Base-by-base conservation (phyloP, 2,113 vertebrate genomes). In the Edolisoma coerulescens region DNA sequence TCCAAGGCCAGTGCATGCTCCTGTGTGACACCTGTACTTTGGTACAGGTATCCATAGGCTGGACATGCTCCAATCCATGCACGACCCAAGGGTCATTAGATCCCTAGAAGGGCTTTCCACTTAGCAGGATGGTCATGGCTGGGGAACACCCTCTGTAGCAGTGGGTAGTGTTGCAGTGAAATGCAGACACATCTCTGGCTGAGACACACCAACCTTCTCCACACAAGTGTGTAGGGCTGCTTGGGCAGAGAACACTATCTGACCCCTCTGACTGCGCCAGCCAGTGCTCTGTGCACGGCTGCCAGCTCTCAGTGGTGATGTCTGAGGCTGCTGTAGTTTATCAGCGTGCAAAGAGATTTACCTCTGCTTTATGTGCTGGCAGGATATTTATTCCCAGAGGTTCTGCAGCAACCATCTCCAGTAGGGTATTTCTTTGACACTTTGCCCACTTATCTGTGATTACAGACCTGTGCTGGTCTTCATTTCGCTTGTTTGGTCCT, bases 361-460 rank as follows among this genome's bases (percentile, higher is more conserved):
- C 75, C 59, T 41, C 84, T 69, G 71, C 85, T 90, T 77, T 81
- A 17, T 56, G 45, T 47, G 83, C 79, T 91, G 92, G 79, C 68
- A 90, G 61, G 56, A 37, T 68, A 56, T 41, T 87, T 22, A 41
- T 63, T 57, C 52, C 32, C 69, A 28, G 39, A 87, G 41, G 52
- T 67, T 75, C 60, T 45, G 23, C 53, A 83, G 50, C 7, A 0
- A 18, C 68, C 54, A 21, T 68, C 54, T 90, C 82, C 47, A 59
- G 15, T 10, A 50, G 54, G 17, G 68, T 74, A 81, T 89, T 92
- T 92, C 79, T 88, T 86, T 93, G 95, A 61, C 76, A 56, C 13
- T 93, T 87, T 84, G 87, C 87, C 85, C 60, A 60, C 24, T 80
- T 90, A 59, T 73, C 68, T 91, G 79, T 60, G 85, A 84, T 92